Evolutionary conservation across 2,797 vertebrate species (phyloP).

Genomic region (Channa striata): DNA sequence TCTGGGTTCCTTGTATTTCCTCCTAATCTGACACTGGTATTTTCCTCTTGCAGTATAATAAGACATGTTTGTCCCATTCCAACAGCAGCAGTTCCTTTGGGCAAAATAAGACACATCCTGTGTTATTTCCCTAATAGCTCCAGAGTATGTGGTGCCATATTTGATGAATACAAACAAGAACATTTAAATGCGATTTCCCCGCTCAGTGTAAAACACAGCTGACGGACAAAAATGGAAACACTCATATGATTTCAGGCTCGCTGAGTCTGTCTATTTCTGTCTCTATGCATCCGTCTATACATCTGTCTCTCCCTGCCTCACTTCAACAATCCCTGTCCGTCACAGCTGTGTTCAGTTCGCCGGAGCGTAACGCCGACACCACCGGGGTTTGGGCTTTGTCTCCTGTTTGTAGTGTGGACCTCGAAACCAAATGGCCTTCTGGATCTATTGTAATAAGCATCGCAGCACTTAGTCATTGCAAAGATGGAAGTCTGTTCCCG

Average conservation of each 20-base stretch:
- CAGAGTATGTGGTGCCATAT: not conserved
- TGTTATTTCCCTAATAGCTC: slow-evolving; percentile 7
- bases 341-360: slow-evolving; percentile 34
- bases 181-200: slow-evolving; percentile 32
- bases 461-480: slow-evolving; percentile 18
- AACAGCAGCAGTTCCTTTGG: not conserved
- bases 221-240: slow-evolving; percentile 48
- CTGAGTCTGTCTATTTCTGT: slow-evolving; percentile 42
- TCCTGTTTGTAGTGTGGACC: slow-evolving; percentile 23
- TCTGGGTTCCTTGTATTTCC: too few species aligned
- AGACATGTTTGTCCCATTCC: too few species aligned
- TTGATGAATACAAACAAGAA: slow-evolving; percentile 18
- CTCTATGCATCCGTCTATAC: slow-evolving; percentile 48
- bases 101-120: not conserved
- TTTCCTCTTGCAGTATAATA: too few species aligned
- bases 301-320: slow-evolving; percentile 40
- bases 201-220: slow-evolving; percentile 35
- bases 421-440: slow-evolving; percentile 31
- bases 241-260: slow-evolving; percentile 57
- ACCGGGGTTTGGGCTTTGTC: slow-evolving; percentile 31
- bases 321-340: slow-evolving; percentile 43
- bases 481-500: slow-evolving; percentile 16
- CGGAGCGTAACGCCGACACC: slow-evolving; percentile 25
- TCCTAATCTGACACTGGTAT: too few species aligned
- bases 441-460: slow-evolving; percentile 37